Evolutionary conservation across 2,113 vertebrate genomes (phyloP).

Genomic region (Chaetorhynchus papuensis): DNA sequence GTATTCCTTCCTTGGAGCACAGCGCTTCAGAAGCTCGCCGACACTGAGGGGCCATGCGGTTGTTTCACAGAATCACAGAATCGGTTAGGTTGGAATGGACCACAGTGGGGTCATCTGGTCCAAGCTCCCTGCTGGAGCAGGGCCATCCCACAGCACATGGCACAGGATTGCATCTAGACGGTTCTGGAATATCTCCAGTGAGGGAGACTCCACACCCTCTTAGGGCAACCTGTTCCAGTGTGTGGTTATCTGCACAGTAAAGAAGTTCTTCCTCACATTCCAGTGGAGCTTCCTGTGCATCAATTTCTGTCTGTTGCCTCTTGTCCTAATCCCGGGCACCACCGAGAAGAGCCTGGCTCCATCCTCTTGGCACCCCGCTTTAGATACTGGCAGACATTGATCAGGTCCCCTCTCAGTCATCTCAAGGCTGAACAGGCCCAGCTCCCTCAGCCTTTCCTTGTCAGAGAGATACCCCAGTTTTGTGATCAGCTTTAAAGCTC

Average conservation of each 20-base stretch:
- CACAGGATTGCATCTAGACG: accelerated
- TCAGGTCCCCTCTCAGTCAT: background rate
- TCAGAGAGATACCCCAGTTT: background rate
- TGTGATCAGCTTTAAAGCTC: background rate
- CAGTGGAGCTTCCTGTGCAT: background rate
- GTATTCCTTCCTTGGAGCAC: accelerated
- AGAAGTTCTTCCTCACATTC: background rate
- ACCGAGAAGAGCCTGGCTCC: background rate
- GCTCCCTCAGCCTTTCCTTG: background rate
- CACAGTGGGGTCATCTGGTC: no score
- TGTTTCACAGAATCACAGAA: background rate
- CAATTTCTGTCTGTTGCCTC: background rate
- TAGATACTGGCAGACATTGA: background rate
- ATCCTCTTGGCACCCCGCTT: background rate
- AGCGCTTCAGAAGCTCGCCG: no score
- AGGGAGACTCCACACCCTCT: background rate
- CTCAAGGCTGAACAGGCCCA: background rate
- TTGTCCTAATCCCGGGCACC: background rate
- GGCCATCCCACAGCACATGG: background rate
- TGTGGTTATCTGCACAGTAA: accelerated
- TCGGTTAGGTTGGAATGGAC: background rate
- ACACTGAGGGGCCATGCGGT: accelerated
- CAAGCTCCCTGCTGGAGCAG: background rate
- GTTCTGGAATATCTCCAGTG: background rate
- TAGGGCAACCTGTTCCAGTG: background rate